Conservation (phyloP, 2,888 invertebrate genomes). For the Sarcophaga caerulescens region DNA sequence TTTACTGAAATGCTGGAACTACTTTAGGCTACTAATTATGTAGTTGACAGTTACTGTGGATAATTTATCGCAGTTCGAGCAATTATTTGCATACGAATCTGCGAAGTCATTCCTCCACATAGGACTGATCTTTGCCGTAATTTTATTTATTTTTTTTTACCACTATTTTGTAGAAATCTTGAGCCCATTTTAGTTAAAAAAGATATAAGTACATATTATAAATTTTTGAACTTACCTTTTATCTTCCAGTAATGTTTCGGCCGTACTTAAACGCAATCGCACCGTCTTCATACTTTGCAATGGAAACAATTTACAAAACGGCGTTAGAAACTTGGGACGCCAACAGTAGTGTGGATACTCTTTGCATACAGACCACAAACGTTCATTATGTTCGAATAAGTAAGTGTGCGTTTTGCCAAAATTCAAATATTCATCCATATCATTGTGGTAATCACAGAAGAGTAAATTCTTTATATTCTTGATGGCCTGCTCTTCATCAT, state of each 20-base stretch:
- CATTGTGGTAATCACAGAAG: constrained; percentile 87
- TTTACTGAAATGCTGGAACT: no score
- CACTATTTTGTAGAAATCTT: no score
- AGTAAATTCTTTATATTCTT: constrained; percentile 87
- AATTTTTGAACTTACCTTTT: constrained; percentile 83
- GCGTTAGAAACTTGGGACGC: constrained; percentile 87
- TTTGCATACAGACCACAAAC: constrained; percentile 91
- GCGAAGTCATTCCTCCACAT: no score
- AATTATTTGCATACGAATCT: no score
- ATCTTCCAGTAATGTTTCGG: constrained; percentile 87
- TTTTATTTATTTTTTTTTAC: no score
- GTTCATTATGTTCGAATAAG: constrained; percentile 92
- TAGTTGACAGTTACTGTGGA: no score
- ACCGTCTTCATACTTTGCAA: constrained; percentile 95
- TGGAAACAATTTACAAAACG: constrained; percentile 91
- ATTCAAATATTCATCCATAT: constrained; percentile 88
- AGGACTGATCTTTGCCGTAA: no score
- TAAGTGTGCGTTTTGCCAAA: constrained; percentile 89
- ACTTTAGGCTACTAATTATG: no score
- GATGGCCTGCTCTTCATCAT: constrained; percentile 86
- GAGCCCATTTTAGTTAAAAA: background rate
- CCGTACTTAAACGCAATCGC: constrained; percentile 87
- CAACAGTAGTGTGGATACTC: constrained; percentile 86
- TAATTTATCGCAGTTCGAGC: no score
- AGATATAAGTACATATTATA: no score